Evolutionary conservation across 2,888 invertebrate genomes (phyloP).

Genomic region (Noctua comes): DNA sequence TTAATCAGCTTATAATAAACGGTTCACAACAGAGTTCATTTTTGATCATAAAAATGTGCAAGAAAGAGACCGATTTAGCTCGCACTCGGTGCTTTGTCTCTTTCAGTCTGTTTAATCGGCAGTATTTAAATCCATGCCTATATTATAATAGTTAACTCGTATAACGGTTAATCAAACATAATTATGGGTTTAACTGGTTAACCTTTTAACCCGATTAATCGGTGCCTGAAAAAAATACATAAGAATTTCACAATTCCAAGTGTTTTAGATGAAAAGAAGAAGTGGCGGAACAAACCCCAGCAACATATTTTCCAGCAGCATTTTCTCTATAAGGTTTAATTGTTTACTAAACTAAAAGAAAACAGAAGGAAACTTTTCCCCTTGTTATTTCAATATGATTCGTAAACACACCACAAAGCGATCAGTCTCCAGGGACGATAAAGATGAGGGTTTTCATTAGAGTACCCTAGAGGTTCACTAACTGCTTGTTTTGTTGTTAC

Average conservation of each 20-base stretch:
- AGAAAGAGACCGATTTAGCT: not conserved
- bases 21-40: no score
- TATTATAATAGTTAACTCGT: not conserved
- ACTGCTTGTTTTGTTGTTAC: slow-evolving; percentile 41
- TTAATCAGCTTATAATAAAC: not conserved
- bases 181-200: not conserved
- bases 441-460: slow-evolving; percentile 63
- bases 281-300: not conserved
- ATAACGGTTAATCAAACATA: not conserved
- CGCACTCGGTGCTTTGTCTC: not conserved
- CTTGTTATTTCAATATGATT: slow-evolving; percentile 47
- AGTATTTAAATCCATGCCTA: not conserved
- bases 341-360: slow-evolving; percentile 16
- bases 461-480: slow-evolving; percentile 48
- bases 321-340: slow-evolving; percentile 15
- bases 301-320: not conserved
- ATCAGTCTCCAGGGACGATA: slow-evolving; percentile 67
- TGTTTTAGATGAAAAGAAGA: not conserved
- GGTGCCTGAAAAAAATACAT: not conserved
- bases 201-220: not conserved
- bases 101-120: not conserved
- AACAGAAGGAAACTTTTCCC: slow-evolving; percentile 18
- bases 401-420: slow-evolving; percentile 65
- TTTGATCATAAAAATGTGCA: not conserved
- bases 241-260: not conserved